These are phyloP conservation scores for Dendrolimus houi DNA, from an alignment of 2,888 invertebrate genomes.

Conservation along the genomic window DNA sequence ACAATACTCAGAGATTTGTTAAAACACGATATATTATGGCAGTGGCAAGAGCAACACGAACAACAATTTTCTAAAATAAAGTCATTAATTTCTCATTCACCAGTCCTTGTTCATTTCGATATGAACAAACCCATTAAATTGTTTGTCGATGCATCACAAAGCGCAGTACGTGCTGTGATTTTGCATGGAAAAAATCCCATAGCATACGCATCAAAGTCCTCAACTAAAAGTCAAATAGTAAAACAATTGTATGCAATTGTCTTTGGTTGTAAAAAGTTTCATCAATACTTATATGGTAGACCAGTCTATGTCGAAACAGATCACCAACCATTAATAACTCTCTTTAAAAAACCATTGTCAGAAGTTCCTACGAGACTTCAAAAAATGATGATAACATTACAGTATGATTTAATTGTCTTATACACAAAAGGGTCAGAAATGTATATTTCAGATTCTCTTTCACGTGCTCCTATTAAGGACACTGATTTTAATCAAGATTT, in stretches of 20 bases:
- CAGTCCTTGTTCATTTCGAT: constrained; percentile 8
- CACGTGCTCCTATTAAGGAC: neutral
- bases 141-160: constrained; percentile 14
- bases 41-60: constrained; percentile 20
- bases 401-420: constrained; percentile 8
- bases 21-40: constrained; percentile 17
- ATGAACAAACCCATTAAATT: constrained; percentile 8
- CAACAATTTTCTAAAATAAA: constrained; percentile 10
- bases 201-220: constrained; percentile 18
- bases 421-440: constrained; percentile 8
- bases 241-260: constrained; percentile 13
- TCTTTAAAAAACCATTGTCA: constrained; percentile 7
- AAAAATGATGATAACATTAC: constrained; percentile 10
- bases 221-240: constrained; percentile 6
- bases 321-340: constrained; percentile 8
- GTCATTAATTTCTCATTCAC: constrained; percentile 8
- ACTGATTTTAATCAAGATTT: neutral
- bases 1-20: neutral
- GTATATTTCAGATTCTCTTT: constrained; percentile 4
- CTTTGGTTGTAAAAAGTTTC: constrained; percentile 5
- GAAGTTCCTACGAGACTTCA: constrained; percentile 5
- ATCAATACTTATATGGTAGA: constrained; percentile 13
- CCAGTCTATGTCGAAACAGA: constrained; percentile 11
- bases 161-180: neutral
- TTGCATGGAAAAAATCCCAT: neutral